Evolutionary conservation across 2,888 invertebrate genomes (phyloP), one percentile per base, ranked within the genome.

Genomic region (Operophtera brumata): DNA sequence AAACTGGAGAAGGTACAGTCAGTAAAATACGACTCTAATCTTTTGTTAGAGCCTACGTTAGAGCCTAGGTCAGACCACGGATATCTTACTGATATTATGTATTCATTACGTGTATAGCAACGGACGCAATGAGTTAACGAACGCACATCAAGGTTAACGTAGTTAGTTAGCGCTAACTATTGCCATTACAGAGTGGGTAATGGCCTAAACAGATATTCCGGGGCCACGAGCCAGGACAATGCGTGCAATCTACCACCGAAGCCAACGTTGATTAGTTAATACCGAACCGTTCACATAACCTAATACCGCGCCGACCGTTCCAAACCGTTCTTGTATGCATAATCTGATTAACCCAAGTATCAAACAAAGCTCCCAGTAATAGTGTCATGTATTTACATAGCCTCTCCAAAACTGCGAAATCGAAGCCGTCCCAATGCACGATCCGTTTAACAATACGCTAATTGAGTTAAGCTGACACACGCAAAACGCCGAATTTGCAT

Each of bases 131-230:
- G 68, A 70, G 61, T 68, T 70, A 70, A 76, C 75, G 68, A 70
- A 78, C 71, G 73, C 73, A 76, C 73, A 79, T 73, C 72, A 76
- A 80, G 78, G 77, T 76, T 76, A 79, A 78, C 75, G 77, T 73
- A 78, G 79, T 73, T 75, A 77, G 80, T 83, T 82, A 80, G 72
- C 81, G 78, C 70, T 77, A 82, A 80, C 82, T 74, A 80, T 79
- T 78, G 80, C 80, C 86, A 87, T 86, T 85, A 87, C 80, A 81
- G 85, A 75, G 76, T 80, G 81, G 83, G 80, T 83, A 84, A 79
- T 86, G 89, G 88, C 86, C 88, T 86, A 87, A 86, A 85, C 88
- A 87, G 89, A 89, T 89, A 89, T 89, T 89, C 89, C 89, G 83
- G 88, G 77, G 83, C 78, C 81, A 76, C 86, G 87, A 66, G 78